These are phyloP conservation scores for Apis dorsata DNA, from an alignment of 1,140 invertebrate species.

Conservation along the genomic window DNA sequence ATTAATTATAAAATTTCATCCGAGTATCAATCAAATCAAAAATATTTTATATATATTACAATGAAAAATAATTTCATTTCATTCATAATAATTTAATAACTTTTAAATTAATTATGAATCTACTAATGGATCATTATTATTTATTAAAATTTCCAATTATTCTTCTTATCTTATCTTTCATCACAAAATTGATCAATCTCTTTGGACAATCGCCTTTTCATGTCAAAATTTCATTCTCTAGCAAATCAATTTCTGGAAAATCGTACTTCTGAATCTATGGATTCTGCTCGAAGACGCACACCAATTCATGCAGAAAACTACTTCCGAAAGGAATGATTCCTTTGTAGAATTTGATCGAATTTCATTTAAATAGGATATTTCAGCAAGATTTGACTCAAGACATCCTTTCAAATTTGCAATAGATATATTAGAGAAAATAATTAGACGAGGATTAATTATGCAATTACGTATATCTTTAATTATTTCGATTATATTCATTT, in stretches of 20 bases:
- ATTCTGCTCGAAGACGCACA: background rate
- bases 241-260: too few species aligned
- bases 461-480: too few species aligned
- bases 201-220: background rate
- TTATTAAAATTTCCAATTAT: background rate
- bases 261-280: background rate
- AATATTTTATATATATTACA: too few species aligned
- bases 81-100: too few species aligned
- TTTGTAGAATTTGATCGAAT: background rate
- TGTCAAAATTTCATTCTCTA: background rate
- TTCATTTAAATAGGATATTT: constrained; percentile 7
- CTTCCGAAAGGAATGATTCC: background rate
- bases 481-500: too few species aligned
- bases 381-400: background rate
- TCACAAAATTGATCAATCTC: background rate
- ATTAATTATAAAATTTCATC: too few species aligned
- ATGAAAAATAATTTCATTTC: too few species aligned
- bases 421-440: background rate
- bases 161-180: background rate
- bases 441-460: background rate
- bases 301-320: constrained; percentile 1
- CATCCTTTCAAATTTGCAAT: background rate
- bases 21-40: too few species aligned
- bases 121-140: too few species aligned
- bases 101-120: too few species aligned